Percentiles rank a stretch among this genome's conserved stretches.
These are phyloP conservation scores for Oreochromis aureus DNA, from an alignment of 2,113 vertebrate species.

Conservation along the genomic window DNA sequence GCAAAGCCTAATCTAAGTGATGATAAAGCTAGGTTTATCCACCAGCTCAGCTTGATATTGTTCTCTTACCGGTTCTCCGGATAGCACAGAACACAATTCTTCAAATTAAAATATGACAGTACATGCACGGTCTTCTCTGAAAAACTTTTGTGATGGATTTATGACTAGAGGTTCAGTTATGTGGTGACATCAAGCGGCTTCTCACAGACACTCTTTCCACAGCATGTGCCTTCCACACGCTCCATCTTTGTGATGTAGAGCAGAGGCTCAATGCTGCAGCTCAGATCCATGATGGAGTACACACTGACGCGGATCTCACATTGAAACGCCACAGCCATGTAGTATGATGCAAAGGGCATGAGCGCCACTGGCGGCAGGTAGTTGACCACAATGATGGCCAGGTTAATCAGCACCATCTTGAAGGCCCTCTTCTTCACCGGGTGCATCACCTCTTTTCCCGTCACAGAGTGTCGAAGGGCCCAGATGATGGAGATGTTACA, in stretches of 20 bases:
- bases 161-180: not conserved
- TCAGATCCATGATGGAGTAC: conserved; percentile 72
- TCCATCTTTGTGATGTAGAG: conserved; percentile 71
- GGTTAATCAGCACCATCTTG: conserved; percentile 63
- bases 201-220: not conserved
- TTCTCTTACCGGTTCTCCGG: not conserved
- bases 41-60: not conserved
- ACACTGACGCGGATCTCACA: conserved; percentile 63
- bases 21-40: not conserved
- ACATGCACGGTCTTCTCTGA: not conserved
- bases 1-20: not conserved
- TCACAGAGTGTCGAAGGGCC: conserved; percentile 65
- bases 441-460: conserved; percentile 68
- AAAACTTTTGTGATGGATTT: not conserved
- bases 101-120: not conserved
- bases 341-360: conserved; percentile 66
- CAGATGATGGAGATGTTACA: conserved; percentile 72
- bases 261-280: conserved; percentile 72
- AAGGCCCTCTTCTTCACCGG: conserved; percentile 73
- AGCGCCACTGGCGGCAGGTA: conserved; percentile 68
- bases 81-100: not conserved
- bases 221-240: not conserved
- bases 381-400: conserved; percentile 64
- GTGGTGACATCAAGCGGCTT: not conserved
- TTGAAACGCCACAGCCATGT: conserved; percentile 23